These are phyloP conservation scores for Stenodema calcarata DNA, from an alignment of 2,888 invertebrate genomes.

Conservation along the genomic window DNA sequence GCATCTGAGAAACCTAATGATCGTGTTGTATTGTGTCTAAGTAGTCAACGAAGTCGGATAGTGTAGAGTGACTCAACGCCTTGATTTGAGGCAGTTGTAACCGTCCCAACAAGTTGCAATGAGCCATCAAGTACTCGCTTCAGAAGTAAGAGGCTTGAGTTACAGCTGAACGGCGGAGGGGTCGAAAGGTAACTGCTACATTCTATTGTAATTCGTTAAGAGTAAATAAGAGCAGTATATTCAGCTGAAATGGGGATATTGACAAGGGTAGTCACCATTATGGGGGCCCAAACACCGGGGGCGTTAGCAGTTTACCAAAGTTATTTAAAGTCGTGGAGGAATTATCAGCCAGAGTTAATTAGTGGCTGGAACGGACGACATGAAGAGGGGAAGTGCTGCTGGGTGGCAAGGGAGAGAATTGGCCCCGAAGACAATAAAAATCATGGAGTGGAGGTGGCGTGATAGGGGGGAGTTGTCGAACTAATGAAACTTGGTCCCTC, in stretches of 20 bases:
- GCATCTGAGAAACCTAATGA: no score
- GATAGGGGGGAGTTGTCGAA: constrained; percentile 18
- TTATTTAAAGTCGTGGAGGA: constrained; percentile 37
- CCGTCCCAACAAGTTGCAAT: no score
- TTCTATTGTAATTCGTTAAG: neutral
- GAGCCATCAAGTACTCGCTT: no score
- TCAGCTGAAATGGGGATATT: neutral
- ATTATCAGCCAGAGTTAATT: constrained; percentile 41
- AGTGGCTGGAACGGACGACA: constrained; percentile 12
- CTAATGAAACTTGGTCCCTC: constrained; percentile 40
- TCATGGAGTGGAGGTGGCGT: constrained; percentile 15
- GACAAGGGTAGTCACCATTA: neutral
- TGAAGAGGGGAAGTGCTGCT: neutral
- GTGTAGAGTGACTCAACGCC: no score
- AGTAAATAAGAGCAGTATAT: neutral
- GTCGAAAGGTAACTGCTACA: neutral
- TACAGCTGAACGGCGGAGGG: neutral
- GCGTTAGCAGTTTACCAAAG: constrained; percentile 34
- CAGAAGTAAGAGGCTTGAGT: no score
- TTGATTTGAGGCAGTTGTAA: no score
- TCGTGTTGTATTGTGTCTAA: no score
- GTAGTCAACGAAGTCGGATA: no score
- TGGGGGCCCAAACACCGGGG: neutral
- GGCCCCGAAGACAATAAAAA: constrained; percentile 38
- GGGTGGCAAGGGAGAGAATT: constrained; percentile 9